Evolutionary conservation across 2,113 vertebrate genomes (phyloP).

Genomic region (Chionodraco myersi): DNA sequence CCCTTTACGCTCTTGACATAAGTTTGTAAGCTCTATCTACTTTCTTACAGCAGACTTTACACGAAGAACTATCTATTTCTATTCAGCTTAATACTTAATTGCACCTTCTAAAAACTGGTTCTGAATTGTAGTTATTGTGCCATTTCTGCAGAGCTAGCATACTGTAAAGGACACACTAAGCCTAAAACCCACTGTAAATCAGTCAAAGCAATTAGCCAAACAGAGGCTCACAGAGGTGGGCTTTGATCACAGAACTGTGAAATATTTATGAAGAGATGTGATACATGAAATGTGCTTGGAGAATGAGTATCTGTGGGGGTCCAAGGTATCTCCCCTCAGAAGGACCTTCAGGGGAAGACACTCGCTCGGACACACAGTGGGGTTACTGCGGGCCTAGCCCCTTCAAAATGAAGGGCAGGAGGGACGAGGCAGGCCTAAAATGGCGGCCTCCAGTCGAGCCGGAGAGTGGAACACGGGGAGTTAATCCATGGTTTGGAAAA

Average conservation of each 20-base stretch:
- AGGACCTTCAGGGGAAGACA: constrained; percentile 62
- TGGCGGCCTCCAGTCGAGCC: constrained; percentile 55
- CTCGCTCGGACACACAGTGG: constrained; percentile 53
- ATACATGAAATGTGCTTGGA: constrained; percentile 74
- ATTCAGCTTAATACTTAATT: not conserved
- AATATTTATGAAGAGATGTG: constrained; percentile 78
- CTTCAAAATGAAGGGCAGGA: constrained; percentile 65
- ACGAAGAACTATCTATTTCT: not conserved
- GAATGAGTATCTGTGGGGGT: constrained; percentile 65
- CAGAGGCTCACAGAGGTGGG: constrained; percentile 63
- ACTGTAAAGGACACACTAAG: constrained; percentile 31
- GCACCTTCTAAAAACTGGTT: not conserved
- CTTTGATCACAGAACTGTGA: constrained; percentile 78
- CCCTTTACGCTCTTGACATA: not conserved
- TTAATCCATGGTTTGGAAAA: constrained; percentile 52
- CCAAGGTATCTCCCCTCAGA: constrained; percentile 42
- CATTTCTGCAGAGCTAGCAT: not conserved
- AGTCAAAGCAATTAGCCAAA: constrained; percentile 69
- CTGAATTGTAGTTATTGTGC: not conserved
- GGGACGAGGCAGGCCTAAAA: constrained; percentile 51
- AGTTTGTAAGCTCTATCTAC: not conserved
- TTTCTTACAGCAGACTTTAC: too few relatives aligned
- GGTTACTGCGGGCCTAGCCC: constrained; percentile 30
- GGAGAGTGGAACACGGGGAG: constrained; percentile 30
- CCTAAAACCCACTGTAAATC: constrained; percentile 29